Base-by-base conservation (phyloP, 2,113 vertebrate genomes). In the Phaethornis superciliosus region DNA sequence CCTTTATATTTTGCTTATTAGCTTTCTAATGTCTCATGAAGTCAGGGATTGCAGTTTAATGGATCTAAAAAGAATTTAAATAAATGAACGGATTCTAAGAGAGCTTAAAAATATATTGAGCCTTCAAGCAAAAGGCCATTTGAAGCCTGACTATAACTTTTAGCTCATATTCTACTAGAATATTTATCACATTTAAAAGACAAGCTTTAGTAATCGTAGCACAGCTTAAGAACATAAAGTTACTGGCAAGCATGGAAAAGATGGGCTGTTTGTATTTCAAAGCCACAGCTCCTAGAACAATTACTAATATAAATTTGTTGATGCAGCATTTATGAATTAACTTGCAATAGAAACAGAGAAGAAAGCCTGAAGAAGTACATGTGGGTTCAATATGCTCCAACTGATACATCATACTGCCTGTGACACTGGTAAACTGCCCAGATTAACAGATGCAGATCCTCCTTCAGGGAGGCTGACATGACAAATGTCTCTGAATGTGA, bases 381-480 rank as follows among this genome's bases (percentile, higher is more conserved):
- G 44, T 20, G 3, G 46, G n/a, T 72, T 56, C n/a, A 42, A 37
- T 56, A 76, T 69, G 40, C 56, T 92, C 64, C 78, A 88, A 17
- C 0, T 60, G 80, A 87, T 24, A 67, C 33, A 88, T 68, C 78
- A 46, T 2, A 52, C 47, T 64, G 68, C 63, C 72, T 0, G 4
- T 63, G 55, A 80, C 77, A 21, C 67, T 89, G 79, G 69, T 80
- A 69, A 47, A 20, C 10, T 94, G 88, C 74, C 85, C 91, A 96
- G 87, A 88, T 67, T 58, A 91, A 64, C 69, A 81, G 90, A 96
- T 89, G 86, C 62, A 58, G 79, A 56, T 83, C 64, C 67, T 89
- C 70, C 85, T 92, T 93, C 75, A 63, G 67, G 83, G 74, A 89
- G 77, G 82, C 60, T 88, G 76, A 93, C 62, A 89, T 79, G 60